These are phyloP conservation scores for Heliconius hortense DNA, from an alignment of 2,888 invertebrate species.

Conservation along the genomic window DNA sequence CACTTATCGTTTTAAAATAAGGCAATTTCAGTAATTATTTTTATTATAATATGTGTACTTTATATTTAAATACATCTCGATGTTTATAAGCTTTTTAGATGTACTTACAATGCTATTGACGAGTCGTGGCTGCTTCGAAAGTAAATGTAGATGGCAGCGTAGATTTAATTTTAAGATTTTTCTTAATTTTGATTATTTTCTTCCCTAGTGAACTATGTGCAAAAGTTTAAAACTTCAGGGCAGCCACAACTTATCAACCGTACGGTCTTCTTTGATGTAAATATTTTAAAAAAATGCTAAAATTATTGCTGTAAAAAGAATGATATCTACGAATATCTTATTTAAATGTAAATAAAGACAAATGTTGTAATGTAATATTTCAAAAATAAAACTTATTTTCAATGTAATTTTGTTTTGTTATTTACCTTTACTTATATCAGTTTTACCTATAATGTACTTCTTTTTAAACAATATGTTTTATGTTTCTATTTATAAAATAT, in stretches of 20 bases:
- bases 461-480: too few species aligned
- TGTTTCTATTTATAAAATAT: too few species aligned
- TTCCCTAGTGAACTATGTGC: neutral
- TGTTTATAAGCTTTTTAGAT: constrained; percentile 1
- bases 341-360: constrained; percentile 20
- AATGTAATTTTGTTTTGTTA: constrained; percentile 16
- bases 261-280: constrained; percentile 7
- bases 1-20: constrained; percentile 12
- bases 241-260: neutral
- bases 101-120: neutral
- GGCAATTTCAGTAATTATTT: neutral
- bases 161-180: too few species aligned
- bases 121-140: neutral
- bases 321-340: constrained; percentile 2
- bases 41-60: neutral
- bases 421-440: neutral
- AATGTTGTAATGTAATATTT: constrained; percentile 22
- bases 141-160: neutral
- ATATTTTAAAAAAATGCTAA: constrained; percentile 7
- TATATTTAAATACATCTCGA: neutral
- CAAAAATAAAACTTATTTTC: constrained; percentile 29
- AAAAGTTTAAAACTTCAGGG: neutral
- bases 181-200: too few species aligned
- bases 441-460: too few species aligned
- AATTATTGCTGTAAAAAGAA: constrained; percentile 6